Evolutionary conservation across 2,888 invertebrate species (phyloP).

Genomic region (Diaphora mendica): DNA sequence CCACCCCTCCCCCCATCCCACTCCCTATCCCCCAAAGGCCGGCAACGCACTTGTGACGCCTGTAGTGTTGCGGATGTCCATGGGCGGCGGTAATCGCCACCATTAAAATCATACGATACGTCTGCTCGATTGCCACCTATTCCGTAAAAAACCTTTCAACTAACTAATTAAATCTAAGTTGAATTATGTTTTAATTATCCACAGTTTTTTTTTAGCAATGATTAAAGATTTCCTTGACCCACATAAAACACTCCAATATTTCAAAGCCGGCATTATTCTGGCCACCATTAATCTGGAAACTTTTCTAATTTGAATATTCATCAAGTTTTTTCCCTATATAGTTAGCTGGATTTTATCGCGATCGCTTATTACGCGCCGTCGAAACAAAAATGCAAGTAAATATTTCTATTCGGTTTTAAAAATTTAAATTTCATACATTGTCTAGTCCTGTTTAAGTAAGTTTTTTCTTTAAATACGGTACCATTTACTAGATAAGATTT

Average conservation of each 20-base stretch:
- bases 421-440: conserved; percentile 2
- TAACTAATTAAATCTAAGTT: conserved; percentile 14
- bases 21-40: too few species aligned
- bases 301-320: conserved; percentile 46
- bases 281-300: conserved; percentile 31
- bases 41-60: too few species aligned
- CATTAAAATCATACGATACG: too few species aligned
- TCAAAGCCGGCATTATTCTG: conserved; percentile 29
- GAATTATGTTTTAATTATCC: conserved; percentile 17
- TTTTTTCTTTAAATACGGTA: background rate
- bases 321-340: conserved; percentile 34
- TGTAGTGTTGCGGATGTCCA: too few species aligned
- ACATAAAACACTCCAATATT: conserved; percentile 26
- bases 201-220: conserved; percentile 4
- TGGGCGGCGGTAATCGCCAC: too few species aligned
- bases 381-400: conserved; percentile 28
- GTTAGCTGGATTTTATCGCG: conserved; percentile 32
- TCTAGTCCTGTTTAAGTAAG: conserved; percentile 1
- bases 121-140: too few species aligned
- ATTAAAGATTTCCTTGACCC: conserved; percentile 26
- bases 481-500: too few species aligned
- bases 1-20: too few species aligned
- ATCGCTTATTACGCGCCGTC: conserved; percentile 21
- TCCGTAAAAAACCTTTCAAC: conserved; percentile 11
- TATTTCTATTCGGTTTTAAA: conserved; percentile 19